Evolutionary conservation across 2,888 invertebrate genomes (phyloP), one percentile per base, ranked within the genome.

Genomic region (Dryobotodes eremita): DNA sequence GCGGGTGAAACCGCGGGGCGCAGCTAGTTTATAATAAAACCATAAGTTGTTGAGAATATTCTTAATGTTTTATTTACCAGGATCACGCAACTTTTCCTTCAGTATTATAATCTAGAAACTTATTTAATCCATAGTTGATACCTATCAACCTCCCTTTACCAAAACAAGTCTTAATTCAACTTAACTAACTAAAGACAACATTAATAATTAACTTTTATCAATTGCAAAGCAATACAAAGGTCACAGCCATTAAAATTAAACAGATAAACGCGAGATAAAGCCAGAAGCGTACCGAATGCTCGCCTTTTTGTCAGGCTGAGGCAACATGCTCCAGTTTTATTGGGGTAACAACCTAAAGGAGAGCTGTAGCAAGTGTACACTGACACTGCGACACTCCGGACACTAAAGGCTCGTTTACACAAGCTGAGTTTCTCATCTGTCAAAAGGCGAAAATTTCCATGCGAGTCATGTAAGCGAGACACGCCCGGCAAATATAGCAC

Each of bases 251-350:
- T 75, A 53, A 84, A 90, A 90, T 88, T 80, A 87, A 85, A 82
- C 83, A 87, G 79, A 77, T 79, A 74, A 75, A 79, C 42, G 68
- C 13, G 71, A 71, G 74, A 85, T 83, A 83, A 85, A 79, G 48
- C 46, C 69, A 66, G 72, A 71, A 82, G 81, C 76, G 75, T 84
- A 78, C 80, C 15, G 82, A 79, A 85, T 84, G 82, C 84, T 77
- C 85, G 88, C 81, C 86, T 85, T 88, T 89, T 90, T 88, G 89
- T 88, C 82, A 82, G 80, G 82, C 86, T 85, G 83, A 79, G 82
- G 77, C 86, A 86, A 88, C 86, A 87, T 89, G 86, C 86, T 89
- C 83, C 80, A 85, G 77, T 91, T 91, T 90, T 91, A 92, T 91
- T 89, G 80, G 83, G 84, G 88, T 88, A 89, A 88, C 86, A 84